phyloP scores from a whole-genome alignment of 2,113 vertebrate genomes.

The Entelurus aequoreus region DNA sequence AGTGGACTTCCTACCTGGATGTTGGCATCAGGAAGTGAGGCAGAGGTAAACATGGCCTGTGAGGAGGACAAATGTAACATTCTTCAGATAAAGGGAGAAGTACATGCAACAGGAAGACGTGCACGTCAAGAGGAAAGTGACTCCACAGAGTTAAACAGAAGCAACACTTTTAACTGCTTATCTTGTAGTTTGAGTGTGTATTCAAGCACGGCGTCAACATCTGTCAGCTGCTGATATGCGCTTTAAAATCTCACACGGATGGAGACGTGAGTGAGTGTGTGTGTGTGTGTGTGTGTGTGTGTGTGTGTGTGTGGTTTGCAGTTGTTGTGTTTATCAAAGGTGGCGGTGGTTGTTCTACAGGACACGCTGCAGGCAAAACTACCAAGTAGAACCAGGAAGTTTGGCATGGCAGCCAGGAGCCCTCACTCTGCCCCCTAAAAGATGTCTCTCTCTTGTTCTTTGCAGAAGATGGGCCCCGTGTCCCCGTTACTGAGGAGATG shows the following conservation, averaged over 20 bases:
- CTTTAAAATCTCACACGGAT: slow-evolving; percentile 36
- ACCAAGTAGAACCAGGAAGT: slow-evolving; percentile 11
- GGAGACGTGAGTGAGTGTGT: slow-evolving; percentile 14
- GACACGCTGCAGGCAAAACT: slow-evolving; percentile 13
- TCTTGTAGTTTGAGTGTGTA: slow-evolving; percentile 1
- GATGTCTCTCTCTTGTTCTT: background rate
- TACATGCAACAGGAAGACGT: slow-evolving; percentile 18
- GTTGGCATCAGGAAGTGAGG: slow-evolving; percentile 55
- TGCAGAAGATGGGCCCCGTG: slow-evolving; percentile 84
- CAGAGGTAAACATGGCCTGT: slow-evolving; percentile 43
- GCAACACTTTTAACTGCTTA: background rate
- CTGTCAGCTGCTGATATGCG: slow-evolving; percentile 40
- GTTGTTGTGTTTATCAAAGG: slow-evolving; percentile 49
- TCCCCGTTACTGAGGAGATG: slow-evolving; percentile 75
- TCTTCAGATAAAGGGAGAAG: slow-evolving; percentile 38
- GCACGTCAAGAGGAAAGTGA: background rate
- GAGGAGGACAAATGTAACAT: slow-evolving; percentile 53
- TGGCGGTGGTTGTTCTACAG: slow-evolving; percentile 21
- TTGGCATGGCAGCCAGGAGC: no score
- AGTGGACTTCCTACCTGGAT: slow-evolving; percentile 46
- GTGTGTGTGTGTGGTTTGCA: slow-evolving; percentile 7
- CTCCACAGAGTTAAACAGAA: background rate
- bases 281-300: slow-evolving; percentile 21
- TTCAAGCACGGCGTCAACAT: slow-evolving; percentile 9
- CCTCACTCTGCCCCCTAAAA: background rate